Percentiles rank a stretch among this genome's conserved stretches.
These are phyloP conservation scores for Coptotermes formosanus DNA, from an alignment of 1,140 invertebrate species.

Conservation along the genomic window DNA sequence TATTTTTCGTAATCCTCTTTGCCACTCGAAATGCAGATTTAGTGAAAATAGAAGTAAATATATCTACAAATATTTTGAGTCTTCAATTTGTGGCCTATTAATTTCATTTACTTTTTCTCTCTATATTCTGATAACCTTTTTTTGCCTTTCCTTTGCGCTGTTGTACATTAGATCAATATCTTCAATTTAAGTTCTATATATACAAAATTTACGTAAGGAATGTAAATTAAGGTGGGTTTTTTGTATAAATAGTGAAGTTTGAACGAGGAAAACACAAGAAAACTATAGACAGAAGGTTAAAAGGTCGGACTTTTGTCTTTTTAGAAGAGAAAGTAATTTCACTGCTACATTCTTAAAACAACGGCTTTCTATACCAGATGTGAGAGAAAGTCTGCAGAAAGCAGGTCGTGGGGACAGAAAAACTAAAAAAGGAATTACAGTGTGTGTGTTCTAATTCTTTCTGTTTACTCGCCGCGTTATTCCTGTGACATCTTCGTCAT, in stretches of 20 bases:
- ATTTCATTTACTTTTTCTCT: neutral
- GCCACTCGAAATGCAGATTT: constrained; percentile 9
- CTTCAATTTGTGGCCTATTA: neutral
- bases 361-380: neutral
- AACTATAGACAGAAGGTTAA: neutral
- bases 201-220: neutral
- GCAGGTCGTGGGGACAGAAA: neutral
- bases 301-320: neutral
- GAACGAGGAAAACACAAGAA: neutral
- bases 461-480: neutral
- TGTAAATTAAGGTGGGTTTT: neutral
- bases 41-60: neutral
- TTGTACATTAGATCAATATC: neutral
- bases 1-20: neutral
- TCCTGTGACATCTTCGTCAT: neutral
- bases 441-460: neutral
- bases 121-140: neutral
- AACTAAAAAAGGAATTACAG: neutral
- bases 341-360: neutral
- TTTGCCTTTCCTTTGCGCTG: neutral
- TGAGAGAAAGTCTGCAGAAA: neutral
- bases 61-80: neutral
- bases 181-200: neutral
- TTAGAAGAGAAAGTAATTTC: neutral
- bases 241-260: neutral